These are phyloP conservation scores for Bembecia ichneumoniformis DNA, from an alignment of 2,888 invertebrate genomes.

Conservation along the genomic window DNA sequence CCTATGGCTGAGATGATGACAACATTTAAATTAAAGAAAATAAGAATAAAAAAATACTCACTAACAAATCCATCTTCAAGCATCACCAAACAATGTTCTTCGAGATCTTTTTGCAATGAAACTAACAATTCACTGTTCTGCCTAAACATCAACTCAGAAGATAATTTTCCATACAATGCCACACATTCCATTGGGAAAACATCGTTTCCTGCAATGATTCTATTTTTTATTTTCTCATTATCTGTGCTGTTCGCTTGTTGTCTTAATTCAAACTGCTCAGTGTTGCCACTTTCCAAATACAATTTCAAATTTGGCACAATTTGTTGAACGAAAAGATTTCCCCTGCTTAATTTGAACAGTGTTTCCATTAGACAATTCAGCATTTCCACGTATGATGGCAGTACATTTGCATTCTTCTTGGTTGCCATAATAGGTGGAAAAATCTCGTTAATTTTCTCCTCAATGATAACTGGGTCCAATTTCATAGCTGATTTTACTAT, in stretches of 20 bases:
- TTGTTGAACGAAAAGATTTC: constrained; percentile 44
- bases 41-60: constrained; percentile 28
- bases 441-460: constrained; percentile 44
- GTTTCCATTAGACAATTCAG: constrained; percentile 52
- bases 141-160: constrained; percentile 59
- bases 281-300: constrained; percentile 41
- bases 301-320: constrained; percentile 48
- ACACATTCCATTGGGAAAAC: constrained; percentile 49
- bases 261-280: constrained; percentile 43
- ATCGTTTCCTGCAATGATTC: constrained; percentile 44
- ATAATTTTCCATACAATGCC: constrained; percentile 47
- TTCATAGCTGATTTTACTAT: constrained; percentile 50
- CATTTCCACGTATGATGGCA: constrained; percentile 40
- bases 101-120: constrained; percentile 48
- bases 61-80: constrained; percentile 49
- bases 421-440: constrained; percentile 48
- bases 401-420: constrained; percentile 33
- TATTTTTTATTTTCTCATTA: constrained; percentile 33
- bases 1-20: too few relatives aligned
- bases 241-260: constrained; percentile 27
- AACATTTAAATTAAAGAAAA: too few relatives aligned
- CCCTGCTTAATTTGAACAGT: constrained; percentile 56
- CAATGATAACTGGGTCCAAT: constrained; percentile 54
- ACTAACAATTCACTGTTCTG: constrained; percentile 54
- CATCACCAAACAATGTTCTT: constrained; percentile 44